Conservation (phyloP, 2,113 vertebrate species). For the Benitochromis conjunctus region DNA sequence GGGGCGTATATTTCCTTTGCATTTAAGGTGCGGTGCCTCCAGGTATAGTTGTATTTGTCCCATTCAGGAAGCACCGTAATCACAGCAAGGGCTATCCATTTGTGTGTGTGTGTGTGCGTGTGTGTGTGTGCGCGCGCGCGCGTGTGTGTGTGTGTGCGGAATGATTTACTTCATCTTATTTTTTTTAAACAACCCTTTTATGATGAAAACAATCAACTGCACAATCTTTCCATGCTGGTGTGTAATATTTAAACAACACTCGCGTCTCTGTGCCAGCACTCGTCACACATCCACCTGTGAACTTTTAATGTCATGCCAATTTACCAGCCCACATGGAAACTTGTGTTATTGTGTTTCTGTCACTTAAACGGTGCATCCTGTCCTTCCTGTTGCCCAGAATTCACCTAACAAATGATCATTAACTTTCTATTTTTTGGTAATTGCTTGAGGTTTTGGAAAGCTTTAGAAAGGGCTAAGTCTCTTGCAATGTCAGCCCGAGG, state of each 20-base stretch:
- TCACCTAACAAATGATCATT: not conserved
- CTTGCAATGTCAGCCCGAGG: not conserved
- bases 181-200: not conserved
- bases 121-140: not conserved
- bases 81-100: not conserved
- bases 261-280: not conserved
- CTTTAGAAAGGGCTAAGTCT: constrained; percentile 37
- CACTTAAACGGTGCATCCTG: not conserved
- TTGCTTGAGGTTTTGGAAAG: constrained; percentile 15
- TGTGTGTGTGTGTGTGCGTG: not conserved
- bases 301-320: not conserved
- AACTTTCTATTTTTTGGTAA: not conserved
- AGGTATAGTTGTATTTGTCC: not conserved
- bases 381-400: not conserved
- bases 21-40: constrained; percentile 20
- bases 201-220: not conserved
- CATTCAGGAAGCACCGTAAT: not conserved
- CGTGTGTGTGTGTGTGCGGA: no score
- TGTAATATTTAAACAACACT: not conserved
- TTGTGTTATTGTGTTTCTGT: not conserved
- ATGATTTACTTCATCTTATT: not conserved
- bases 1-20: constrained; percentile 67
- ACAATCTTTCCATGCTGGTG: not conserved
- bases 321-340: not conserved
- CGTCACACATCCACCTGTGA: not conserved